Evolutionary conservation across 2,888 invertebrate genomes (phyloP), one percentile per base, ranked within the genome.

Genomic region (Apodemia zela): DNA sequence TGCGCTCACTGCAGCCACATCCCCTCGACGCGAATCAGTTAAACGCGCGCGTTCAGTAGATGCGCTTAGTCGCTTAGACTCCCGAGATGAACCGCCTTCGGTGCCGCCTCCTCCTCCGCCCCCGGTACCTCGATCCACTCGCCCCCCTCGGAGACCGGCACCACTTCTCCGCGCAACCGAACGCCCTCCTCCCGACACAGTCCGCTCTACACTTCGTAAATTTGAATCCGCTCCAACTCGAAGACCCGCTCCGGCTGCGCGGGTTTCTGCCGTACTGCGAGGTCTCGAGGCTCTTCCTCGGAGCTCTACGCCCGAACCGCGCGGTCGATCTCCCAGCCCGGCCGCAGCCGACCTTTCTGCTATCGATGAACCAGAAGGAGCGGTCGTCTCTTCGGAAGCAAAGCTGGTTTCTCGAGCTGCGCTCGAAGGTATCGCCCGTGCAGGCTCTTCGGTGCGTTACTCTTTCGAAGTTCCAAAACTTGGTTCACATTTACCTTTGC

Each of bases 1-100:
- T 63, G 72, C 72, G 65, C 74, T 73, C 13, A 69, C 72, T 35
- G 70, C 67, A 60, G 66, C 71, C 84, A 73, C 68, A 61, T 71
- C 73, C 81, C 87, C 75, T 78, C 80, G 94, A 85, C 85, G 91
- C 92, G 93, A 82, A 77, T 93, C 94, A 61, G 94, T 97, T 79
- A 97, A 97, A 84, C 93, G 97, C 65, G 97, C 97, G 5, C 93
- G 97, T 51, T 97, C 97, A 63, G 97, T 97, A 60, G 97, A 97
- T 84, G 95, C 97, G 3, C 93, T 97, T 66, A 93, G 96, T 75
- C 93, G 95, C 69, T 94, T 94, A 71, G 94, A 94, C 65, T 72
- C 82, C 8, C 80, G 82, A 66, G 87, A 95, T 74, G 93, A 95
- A 94, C 96, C 81, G 87, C 96, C 77, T 54, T 78, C 94, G 69